phyloP scores from a whole-genome alignment of 53 echinoderm and acorn worm genomes.

The Actinopyga echinites region DNA sequence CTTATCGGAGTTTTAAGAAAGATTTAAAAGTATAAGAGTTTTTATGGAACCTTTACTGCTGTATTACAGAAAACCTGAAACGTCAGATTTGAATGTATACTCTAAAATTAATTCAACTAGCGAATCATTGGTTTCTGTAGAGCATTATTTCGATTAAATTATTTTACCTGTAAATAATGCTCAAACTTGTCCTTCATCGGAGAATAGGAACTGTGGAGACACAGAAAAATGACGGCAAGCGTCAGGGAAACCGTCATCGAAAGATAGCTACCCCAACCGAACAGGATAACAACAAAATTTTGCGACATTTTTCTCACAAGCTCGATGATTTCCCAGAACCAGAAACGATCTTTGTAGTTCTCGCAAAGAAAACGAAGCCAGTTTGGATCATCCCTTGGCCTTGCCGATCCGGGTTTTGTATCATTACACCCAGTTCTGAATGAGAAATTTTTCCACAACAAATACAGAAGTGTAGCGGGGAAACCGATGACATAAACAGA shows the following conservation, averaged over 20 bases:
- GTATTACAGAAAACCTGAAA: too few species aligned
- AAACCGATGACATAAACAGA: slow-evolving; percentile 12
- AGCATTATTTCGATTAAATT: too few species aligned
- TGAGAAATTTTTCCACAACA: neutral
- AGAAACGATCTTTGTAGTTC: slow-evolving; percentile 8
- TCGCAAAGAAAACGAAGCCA: neutral
- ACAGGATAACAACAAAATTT: neutral
- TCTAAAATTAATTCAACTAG: too few species aligned
- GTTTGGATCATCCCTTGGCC: too few species aligned
- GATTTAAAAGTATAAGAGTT: too few species aligned
- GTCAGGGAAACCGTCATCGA: neutral
- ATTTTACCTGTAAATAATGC: slow-evolving; percentile 16
- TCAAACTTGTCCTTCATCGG: slow-evolving; percentile 36
- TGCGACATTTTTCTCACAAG: neutral
- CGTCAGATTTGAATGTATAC: too few species aligned
- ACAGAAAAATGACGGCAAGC: neutral
- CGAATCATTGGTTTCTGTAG: too few species aligned
- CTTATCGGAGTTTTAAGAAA: too few species aligned
- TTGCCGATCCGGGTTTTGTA: too few species aligned
- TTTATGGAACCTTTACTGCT: too few species aligned
- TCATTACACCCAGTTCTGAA: too few species aligned
- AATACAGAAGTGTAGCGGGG: neutral
- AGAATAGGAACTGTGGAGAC: neutral
- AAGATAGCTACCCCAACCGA: neutral
- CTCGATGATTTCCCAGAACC: slow-evolving; percentile 28